Base-by-base conservation (phyloP, 2,888 invertebrate species). In the Xestia rhomboidea region DNA sequence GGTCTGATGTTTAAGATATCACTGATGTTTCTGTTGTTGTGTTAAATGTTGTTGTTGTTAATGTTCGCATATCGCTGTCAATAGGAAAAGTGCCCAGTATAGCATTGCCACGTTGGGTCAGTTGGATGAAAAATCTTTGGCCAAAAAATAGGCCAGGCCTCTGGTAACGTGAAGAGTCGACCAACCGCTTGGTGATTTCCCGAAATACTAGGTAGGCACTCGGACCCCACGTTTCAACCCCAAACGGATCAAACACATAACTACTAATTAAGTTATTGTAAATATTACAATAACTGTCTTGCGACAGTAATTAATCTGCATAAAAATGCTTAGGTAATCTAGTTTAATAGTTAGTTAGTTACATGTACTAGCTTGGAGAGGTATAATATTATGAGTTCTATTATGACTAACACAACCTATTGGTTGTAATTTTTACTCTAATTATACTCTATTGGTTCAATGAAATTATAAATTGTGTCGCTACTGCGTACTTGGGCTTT, bases 391-490 rank as follows among this genome's bases (percentile, higher is more conserved):
- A 63, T 41, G 2, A 27, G 10, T 44, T 68, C 24, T 76, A 15
- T 68, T 21, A 54, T 60, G 24, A 38, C 10, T 30, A 68, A 68
- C 21, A n/a, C 27, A 38, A 38, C 54, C 21, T 71, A 81, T 71
- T 68, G 68, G 15, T 63, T 27, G 10, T 78, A 83, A 70, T 57
- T 5, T 15, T 24, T 24, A 30, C 18, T 27, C 2, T 82, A 82
- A 80, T 82, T 62, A 82, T 44, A 82, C 8, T 1, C 6, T 27
- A 41, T 60, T 38, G 30, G 44, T 51, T 13, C 60, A 46, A 46
- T 82, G 27, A 69, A 67, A 80, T 82, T 46, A 18, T 66, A 54
- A 81, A 66, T 46, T 66, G 57, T 68, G 60, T 79, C 73, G 44
- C 27, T 41, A 13, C 5, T 21, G n/a, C 44, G 10, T 21, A n/a